These are phyloP conservation scores for Larimichthys crocea DNA, from an alignment of 2,113 vertebrate genomes.

Conservation along the genomic window DNA sequence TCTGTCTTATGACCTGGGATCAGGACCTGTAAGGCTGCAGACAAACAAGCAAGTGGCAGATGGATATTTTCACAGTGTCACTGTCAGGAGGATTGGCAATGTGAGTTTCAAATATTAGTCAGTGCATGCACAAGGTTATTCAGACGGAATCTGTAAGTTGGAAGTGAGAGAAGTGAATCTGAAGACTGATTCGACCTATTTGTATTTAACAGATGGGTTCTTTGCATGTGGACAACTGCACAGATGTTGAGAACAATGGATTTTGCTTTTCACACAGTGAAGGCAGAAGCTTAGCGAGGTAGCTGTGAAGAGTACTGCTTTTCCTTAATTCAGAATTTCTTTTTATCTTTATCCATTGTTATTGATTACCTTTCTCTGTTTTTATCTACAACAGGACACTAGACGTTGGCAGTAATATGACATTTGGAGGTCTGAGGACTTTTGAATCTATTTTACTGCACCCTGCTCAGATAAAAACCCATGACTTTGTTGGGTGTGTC, in stretches of 20 bases:
- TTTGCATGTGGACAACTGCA: slow-evolving; percentile 83
- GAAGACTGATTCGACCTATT: not conserved
- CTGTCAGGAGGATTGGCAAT: slow-evolving; percentile 79
- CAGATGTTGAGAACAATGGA: slow-evolving; percentile 61
- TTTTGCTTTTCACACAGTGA: slow-evolving; percentile 80
- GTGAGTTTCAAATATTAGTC: slow-evolving; percentile 66
- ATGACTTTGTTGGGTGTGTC: slow-evolving; percentile 86
- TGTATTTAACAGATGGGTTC: slow-evolving; percentile 79
- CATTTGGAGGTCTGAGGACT: slow-evolving; percentile 79
- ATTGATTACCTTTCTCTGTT: not conserved
- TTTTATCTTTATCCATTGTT: not conserved
- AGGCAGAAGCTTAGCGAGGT: slow-evolving; percentile 77
- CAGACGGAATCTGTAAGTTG: not conserved
- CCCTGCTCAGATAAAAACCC: slow-evolving; percentile 75
- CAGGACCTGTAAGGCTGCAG: slow-evolving; percentile 78
- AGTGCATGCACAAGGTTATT: not conserved
- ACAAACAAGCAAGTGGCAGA: slow-evolving; percentile 82
- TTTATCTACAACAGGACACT: slow-evolving; percentile 75
- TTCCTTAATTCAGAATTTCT: not conserved
- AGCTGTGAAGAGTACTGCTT: not conserved
- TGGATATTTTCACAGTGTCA: slow-evolving; percentile 82
- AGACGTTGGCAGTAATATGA: slow-evolving; percentile 80
- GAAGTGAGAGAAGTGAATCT: not conserved
- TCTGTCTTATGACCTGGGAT: slow-evolving; percentile 83
- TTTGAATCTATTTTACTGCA: slow-evolving; percentile 71